Evolutionary conservation across 2,888 invertebrate genomes (phyloP).

Genomic region (Lycaena phlaeas): DNA sequence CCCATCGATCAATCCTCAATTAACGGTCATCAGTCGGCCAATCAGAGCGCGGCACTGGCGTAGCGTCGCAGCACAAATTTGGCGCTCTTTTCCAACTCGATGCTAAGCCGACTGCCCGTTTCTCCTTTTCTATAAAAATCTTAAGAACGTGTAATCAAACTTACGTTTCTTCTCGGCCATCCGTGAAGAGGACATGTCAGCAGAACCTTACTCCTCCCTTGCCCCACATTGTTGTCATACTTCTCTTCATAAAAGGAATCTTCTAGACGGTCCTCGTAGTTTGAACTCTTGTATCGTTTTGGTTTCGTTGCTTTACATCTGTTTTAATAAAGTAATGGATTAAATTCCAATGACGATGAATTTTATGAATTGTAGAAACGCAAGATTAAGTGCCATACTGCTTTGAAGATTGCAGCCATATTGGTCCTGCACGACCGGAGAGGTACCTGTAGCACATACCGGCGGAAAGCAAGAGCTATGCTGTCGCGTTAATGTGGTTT

Average conservation of each 20-base stretch:
- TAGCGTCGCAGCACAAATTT: too few species aligned
- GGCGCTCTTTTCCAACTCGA: too few species aligned
- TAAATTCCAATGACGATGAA: not conserved
- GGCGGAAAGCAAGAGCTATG: not conserved
- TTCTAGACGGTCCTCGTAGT: conserved; percentile 28
- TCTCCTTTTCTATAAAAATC: too few species aligned
- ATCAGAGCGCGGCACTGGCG: too few species aligned
- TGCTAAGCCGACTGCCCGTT: too few species aligned
- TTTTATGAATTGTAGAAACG: conserved; percentile 1
- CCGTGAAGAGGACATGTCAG: conserved; percentile 76
- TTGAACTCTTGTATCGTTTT: conserved; percentile 34
- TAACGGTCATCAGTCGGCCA: too few species aligned
- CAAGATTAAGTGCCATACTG: not conserved
- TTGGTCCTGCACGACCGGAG: not conserved
- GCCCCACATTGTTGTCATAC: conserved; percentile 42
- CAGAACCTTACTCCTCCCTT: conserved; percentile 56
- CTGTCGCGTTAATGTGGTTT: not conserved
- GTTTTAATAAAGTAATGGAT: conserved; percentile 12
- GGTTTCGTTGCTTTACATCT: conserved; percentile 66
- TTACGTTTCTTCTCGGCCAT: conserved; percentile 71
- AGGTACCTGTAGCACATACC: not conserved
- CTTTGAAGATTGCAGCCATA: too few species aligned
- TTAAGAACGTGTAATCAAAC: too few species aligned
- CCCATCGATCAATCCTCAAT: too few species aligned
- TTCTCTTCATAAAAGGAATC: conserved; percentile 25